A percentile compares a stretch with the other conserved stretches of the same genome.
Evolutionary conservation across 2,888 invertebrate species (phyloP).

Genomic region (Gonocerus acuteangulatus): DNA sequence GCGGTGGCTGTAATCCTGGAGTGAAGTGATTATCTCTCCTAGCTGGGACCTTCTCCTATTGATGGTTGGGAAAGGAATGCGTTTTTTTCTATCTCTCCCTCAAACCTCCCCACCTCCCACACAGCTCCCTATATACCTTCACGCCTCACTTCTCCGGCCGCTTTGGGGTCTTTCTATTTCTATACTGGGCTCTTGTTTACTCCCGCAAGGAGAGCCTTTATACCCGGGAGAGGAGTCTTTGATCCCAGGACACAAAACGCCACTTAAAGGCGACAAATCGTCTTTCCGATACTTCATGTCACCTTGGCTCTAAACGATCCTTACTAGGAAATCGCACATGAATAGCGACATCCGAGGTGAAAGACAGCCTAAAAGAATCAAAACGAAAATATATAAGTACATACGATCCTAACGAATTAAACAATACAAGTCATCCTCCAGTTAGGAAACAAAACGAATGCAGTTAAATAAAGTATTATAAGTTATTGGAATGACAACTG

Average conservation of each 20-base stretch:
- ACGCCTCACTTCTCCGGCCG: background rate
- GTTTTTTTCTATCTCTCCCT: background rate
- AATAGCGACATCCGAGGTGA: no score
- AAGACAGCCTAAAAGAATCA: no score
- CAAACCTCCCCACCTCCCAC: background rate
- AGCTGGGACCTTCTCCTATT: background rate
- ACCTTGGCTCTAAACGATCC: no score
- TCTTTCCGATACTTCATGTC: background rate
- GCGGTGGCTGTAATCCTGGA: background rate
- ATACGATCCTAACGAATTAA: no score
- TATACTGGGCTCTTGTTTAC: background rate
- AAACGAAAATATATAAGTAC: no score
- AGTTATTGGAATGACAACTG: no score
- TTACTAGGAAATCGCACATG: no score
- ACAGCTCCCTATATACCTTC: background rate
- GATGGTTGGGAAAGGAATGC: background rate
- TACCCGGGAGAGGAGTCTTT: background rate
- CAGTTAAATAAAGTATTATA: no score
- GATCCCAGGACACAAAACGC: background rate
- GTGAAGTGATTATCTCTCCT: background rate
- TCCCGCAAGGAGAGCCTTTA: background rate
- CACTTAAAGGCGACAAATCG: conserved; percentile 1
- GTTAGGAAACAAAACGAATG: no score
- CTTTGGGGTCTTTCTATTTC: background rate
- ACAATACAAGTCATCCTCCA: no score